A percentile compares a stretch with the other conserved stretches of the same genome.
Evolutionary conservation across 2,113 vertebrate genomes (phyloP).

Genomic region (Cromileptes altivelis): DNA sequence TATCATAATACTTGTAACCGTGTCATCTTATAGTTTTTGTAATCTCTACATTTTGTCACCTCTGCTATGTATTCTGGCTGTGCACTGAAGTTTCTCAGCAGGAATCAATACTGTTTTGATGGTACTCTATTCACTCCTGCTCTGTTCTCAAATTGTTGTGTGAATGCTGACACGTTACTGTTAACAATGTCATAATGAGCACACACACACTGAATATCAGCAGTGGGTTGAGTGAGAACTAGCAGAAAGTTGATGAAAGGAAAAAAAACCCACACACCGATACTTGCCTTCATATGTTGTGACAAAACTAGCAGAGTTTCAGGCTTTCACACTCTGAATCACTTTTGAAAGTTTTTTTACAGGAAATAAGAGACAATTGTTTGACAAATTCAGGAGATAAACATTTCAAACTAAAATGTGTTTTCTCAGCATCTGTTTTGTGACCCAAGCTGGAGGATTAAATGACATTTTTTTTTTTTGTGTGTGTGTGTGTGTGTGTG

Average conservation of each 20-base stretch:
- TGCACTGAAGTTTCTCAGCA: constrained; percentile 2
- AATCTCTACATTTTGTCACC: neutral
- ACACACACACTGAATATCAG: neutral
- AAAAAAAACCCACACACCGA: neutral
- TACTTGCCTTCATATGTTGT: neutral
- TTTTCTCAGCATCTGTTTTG: neutral
- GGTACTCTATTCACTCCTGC: neutral
- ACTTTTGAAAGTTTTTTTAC: neutral
- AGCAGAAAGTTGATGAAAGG: neutral
- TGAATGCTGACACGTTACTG: neutral
- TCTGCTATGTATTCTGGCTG: neutral
- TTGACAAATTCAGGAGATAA: neutral
- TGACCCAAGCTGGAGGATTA: neutral
- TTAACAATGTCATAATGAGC: neutral
- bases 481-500: too few species aligned
- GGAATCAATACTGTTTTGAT: constrained; percentile 2
- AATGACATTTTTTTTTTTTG: neutral
- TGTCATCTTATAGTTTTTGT: neutral
- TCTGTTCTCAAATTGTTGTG: neutral
- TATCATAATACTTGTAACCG: constrained; percentile 4
- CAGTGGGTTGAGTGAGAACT: constrained; percentile 3
- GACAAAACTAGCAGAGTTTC: neutral
- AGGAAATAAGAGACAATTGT: neutral
- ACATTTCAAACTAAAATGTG: neutral
- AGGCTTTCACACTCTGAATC: neutral